Percentiles rank a stretch among this genome's conserved stretches.
Conservation (phyloP, 2,888 invertebrate genomes). For the Anodontia alba region DNA sequence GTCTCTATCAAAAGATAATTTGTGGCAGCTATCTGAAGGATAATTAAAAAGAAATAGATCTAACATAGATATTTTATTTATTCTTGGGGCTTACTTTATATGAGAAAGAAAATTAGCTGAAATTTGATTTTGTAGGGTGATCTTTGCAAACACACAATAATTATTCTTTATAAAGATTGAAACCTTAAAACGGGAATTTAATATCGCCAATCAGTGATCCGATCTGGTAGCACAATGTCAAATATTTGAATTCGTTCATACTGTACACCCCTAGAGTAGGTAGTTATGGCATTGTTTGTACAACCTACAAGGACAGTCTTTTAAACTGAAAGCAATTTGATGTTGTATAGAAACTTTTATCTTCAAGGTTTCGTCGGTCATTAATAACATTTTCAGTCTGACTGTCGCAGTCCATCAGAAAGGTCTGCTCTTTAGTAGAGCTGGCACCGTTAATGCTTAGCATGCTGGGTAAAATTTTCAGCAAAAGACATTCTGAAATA, state of each 20-base stretch:
- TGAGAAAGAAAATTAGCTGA: background rate
- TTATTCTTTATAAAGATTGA: constrained; percentile 8
- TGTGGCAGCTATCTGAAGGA: too few relatives aligned
- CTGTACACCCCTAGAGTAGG: background rate
- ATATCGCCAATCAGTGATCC: constrained; percentile 1
- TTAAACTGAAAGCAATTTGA: constrained; percentile 14
- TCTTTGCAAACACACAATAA: constrained; percentile 6
- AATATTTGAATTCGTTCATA: constrained; percentile 7
- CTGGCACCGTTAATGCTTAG: too few relatives aligned
- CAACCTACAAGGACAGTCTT: background rate
- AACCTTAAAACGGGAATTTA: constrained; percentile 15
- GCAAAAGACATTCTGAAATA: too few relatives aligned
- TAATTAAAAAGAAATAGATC: too few relatives aligned
- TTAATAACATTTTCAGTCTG: background rate
- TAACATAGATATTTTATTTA: too few relatives aligned
- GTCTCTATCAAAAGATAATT: too few relatives aligned
- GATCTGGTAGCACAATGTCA: constrained; percentile 12
- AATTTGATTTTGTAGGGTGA: constrained; percentile 11
- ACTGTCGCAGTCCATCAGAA: too few relatives aligned
- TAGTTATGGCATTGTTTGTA: background rate
- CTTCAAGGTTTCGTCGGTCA: background rate
- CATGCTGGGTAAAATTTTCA: too few relatives aligned
- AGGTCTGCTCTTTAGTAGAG: too few relatives aligned
- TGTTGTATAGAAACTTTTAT: constrained; percentile 19
- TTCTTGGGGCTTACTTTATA: background rate